A percentile compares a stretch with the other conserved stretches of the same genome.
These are phyloP conservation scores for Caenorhabditis remanei DNA, from an alignment of 1,140 invertebrate genomes.

Conservation along the genomic window DNA sequence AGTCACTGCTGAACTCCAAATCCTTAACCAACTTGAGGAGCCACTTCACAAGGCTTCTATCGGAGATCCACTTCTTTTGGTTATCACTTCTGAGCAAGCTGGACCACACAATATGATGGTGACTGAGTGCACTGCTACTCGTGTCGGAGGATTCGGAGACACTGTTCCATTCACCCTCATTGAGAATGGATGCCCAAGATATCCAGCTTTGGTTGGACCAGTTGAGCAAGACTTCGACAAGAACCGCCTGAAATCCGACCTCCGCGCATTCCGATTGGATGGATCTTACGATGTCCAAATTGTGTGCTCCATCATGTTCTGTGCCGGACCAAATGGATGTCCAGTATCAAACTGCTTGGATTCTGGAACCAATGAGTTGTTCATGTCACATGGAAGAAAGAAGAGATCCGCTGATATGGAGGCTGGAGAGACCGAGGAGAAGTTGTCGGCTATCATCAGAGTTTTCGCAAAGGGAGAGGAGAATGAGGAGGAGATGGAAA, in stretches of 20 bases:
- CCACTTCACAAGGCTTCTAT: conserved; percentile 76
- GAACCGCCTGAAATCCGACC: conserved; percentile 74
- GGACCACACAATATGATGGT: conserved; percentile 74
- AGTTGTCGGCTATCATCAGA: conserved; percentile 76
- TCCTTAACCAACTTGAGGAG: conserved; percentile 73
- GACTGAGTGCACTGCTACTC: conserved; percentile 75
- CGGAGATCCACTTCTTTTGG: conserved; percentile 75
- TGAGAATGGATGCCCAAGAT: conserved; percentile 77
- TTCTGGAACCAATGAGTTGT: conserved; percentile 77
- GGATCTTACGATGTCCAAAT: conserved; percentile 78
- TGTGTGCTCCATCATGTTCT: conserved; percentile 77
- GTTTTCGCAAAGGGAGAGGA: conserved; percentile 76
- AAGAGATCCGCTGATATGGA: conserved; percentile 69
- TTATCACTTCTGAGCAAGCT: conserved; percentile 76
- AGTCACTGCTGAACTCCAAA: conserved; percentile 73
- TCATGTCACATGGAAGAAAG: conserved; percentile 75
- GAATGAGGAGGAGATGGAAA: conserved; percentile 69
- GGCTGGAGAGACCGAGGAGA: conserved; percentile 70
- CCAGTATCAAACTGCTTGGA: conserved; percentile 77
- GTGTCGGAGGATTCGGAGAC: conserved; percentile 77
- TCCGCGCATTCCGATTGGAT: conserved; percentile 78
- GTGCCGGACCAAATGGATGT: conserved; percentile 77
- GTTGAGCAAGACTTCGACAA: conserved; percentile 78
- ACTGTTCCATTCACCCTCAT: conserved; percentile 77
- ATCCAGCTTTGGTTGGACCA: conserved; percentile 77